A percentile compares a stretch with the other conserved stretches of the same genome.
Conservation (phyloP, 2,113 vertebrate species). For the Psittacus erithacus region DNA sequence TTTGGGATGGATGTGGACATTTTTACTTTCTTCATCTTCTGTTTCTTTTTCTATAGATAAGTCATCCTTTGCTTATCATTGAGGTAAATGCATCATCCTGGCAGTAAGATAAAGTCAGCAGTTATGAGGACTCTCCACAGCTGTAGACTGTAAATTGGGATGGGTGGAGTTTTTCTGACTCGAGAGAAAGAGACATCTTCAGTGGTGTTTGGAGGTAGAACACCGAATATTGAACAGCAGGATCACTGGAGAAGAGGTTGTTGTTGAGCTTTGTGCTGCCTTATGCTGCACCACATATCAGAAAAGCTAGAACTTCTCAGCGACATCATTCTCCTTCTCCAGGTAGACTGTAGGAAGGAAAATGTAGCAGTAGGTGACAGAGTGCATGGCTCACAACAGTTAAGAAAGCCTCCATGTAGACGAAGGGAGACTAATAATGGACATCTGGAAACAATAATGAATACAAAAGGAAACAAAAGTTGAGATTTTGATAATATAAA, state of each 20-base stretch:
- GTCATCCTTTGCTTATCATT: background rate
- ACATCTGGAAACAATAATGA: background rate
- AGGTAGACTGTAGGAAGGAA: background rate
- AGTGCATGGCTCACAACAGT: background rate
- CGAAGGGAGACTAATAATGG: background rate
- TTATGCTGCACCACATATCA: background rate
- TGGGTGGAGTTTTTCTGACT: background rate
- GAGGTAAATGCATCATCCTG: background rate
- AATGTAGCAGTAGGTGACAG: background rate
- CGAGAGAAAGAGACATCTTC: background rate
- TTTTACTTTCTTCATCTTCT: background rate
- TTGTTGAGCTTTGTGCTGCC: background rate
- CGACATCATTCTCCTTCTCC: background rate
- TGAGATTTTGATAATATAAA: background rate
- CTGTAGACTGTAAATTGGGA: background rate
- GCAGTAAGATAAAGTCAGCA: background rate
- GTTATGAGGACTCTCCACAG: background rate
- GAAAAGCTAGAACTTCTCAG: background rate
- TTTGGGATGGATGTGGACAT: background rate
- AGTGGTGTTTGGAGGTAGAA: background rate
- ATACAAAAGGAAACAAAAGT: background rate
- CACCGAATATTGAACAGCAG: background rate
- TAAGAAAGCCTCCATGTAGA: background rate
- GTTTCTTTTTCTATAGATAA: background rate
- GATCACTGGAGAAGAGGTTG: background rate